These are phyloP conservation scores for Sardina pilchardus DNA, from an alignment of 2,113 vertebrate species.

Conservation along the genomic window DNA sequence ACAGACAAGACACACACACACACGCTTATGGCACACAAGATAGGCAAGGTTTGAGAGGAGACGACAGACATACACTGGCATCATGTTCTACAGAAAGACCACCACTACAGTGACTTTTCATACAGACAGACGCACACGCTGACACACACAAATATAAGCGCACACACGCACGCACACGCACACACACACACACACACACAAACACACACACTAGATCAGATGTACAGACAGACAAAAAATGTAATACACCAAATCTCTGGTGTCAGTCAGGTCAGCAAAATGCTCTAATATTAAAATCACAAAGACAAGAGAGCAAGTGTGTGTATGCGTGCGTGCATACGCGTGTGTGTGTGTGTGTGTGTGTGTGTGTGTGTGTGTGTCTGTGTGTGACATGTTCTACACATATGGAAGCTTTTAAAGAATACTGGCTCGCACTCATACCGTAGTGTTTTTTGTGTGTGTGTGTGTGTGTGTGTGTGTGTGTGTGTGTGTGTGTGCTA, in stretches of 20 bases:
- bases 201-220: not conserved
- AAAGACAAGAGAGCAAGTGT: conserved; percentile 15
- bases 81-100: not conserved
- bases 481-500: conserved; percentile 23
- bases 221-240: not conserved
- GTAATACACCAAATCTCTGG: conserved; percentile 16
- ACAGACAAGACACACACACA: not conserved
- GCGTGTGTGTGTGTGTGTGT: not conserved
- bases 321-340: not conserved
- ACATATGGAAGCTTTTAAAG: conserved; percentile 46
- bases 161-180: not conserved
- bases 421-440: conserved; percentile 56
- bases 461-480: not conserved
- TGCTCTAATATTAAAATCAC: not conserved
- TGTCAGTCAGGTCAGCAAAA: conserved; percentile 4
- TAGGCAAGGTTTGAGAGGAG: not conserved
- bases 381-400: not conserved
- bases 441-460: conserved; percentile 51
- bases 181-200: not conserved
- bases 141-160: not conserved
- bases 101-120: not conserved
- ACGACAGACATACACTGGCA: not conserved
- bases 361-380: conserved; percentile 5
- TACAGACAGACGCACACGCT: not conserved
- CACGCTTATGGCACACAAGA: conserved; percentile 8